These are phyloP conservation scores for Ruditapes philippinarum DNA, from an alignment of 1,140 invertebrate genomes.

Conservation along the genomic window DNA sequence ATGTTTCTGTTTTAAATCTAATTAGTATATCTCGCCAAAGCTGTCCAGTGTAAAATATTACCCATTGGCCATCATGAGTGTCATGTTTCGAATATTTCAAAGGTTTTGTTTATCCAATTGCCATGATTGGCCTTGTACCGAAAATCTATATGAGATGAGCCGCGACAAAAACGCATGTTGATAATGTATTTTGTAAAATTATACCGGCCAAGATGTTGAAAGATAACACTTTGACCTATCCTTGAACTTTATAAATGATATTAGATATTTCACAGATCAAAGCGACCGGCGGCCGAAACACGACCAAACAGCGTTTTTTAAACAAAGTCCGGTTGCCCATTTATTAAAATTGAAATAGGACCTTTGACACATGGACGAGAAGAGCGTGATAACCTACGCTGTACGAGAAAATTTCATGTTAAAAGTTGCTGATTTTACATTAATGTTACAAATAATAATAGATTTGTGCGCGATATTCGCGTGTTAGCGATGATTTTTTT, in stretches of 20 bases:
- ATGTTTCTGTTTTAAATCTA: no score
- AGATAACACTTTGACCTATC: slow-evolving; percentile 34
- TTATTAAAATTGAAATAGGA: slow-evolving; percentile 1
- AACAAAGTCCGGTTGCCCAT: slow-evolving; percentile 15
- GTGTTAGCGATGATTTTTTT: no score
- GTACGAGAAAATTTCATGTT: no score
- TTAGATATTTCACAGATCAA: slow-evolving; percentile 38
- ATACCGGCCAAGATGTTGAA: slow-evolving; percentile 4
- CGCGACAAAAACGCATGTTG: slow-evolving; percentile 25
- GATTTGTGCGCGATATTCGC: no score
- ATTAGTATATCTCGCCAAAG: no score
- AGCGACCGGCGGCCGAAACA: slow-evolving; percentile 8
- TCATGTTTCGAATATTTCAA: background rate
- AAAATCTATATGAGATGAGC: background rate
- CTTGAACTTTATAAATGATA: slow-evolving; percentile 13
- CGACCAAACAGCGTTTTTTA: background rate
- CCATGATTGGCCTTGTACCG: background rate
- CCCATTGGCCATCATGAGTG: background rate
- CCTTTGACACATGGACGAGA: background rate
- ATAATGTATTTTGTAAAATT: slow-evolving; percentile 19
- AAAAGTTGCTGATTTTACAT: no score
- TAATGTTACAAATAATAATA: no score
- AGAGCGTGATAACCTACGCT: no score
- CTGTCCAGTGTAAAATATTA: background rate
- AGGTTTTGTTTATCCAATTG: background rate